Conservation (phyloP, 2,888 invertebrate genomes). For the Acronicta aceris region DNA sequence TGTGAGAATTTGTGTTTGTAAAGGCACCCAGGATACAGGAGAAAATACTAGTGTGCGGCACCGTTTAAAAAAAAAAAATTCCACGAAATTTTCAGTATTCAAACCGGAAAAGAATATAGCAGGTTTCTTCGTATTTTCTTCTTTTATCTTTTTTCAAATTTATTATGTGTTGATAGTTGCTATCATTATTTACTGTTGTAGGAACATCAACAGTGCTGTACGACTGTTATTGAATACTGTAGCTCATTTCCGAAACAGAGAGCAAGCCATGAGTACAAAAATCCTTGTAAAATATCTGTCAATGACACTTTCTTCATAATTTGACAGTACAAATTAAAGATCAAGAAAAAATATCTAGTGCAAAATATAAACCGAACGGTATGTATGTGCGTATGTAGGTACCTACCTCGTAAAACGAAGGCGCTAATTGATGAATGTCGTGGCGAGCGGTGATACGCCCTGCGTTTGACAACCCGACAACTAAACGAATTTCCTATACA, state of each 20-base stretch:
- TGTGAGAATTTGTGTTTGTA: no score
- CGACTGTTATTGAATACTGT: constrained; percentile 23
- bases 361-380: constrained; percentile 24
- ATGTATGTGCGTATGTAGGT: constrained; percentile 19
- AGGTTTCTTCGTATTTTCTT: constrained; percentile 5
- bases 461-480: constrained; percentile 63
- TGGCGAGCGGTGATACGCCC: constrained; percentile 66
- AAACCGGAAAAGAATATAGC: constrained; percentile 14
- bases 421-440: constrained; percentile 64
- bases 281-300: constrained; percentile 29
- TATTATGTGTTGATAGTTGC: constrained; percentile 43
- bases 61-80: no score
- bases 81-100: not conserved
- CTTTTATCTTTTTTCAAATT: constrained; percentile 33
- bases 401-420: constrained; percentile 52
- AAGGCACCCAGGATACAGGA: no score
- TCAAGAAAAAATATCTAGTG: constrained; percentile 14
- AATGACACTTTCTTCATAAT: constrained; percentile 2
- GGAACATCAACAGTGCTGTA: constrained; percentile 20
- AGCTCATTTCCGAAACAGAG: constrained; percentile 43
- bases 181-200: constrained; percentile 25
- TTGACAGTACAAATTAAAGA: constrained; percentile 7
- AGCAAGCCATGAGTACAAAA: constrained; percentile 15
- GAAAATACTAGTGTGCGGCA: no score
- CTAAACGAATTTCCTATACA: constrained; percentile 63